Conservation (phyloP, 1,140 invertebrate species). For the Drosophila subobscura region DNA sequence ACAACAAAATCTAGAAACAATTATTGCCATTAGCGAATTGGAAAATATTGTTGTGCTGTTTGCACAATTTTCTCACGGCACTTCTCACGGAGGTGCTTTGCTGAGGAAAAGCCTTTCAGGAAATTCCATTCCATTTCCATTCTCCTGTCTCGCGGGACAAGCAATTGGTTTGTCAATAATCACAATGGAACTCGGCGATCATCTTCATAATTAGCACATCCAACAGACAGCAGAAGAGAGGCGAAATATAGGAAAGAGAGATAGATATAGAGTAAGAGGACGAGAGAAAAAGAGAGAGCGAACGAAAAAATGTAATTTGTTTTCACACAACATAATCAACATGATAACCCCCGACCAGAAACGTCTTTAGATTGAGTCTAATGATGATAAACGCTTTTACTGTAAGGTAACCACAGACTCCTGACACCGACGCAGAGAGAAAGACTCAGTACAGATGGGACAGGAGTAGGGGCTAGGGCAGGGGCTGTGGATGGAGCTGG, state of each 20-base stretch:
- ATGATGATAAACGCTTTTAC: slow-evolving; percentile 83
- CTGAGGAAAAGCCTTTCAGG: slow-evolving; percentile 65
- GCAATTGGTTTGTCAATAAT: slow-evolving; percentile 77
- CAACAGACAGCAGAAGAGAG: slow-evolving; percentile 33
- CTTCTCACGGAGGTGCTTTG: not conserved
- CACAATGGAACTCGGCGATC: slow-evolving; percentile 72
- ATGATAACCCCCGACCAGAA: slow-evolving; percentile 82
- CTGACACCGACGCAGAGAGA: slow-evolving; percentile 71
- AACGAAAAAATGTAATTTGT: slow-evolving; percentile 82
- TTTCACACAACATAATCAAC: slow-evolving; percentile 84
- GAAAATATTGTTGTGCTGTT: slow-evolving; percentile 47
- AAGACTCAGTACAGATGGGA: slow-evolving; percentile 13
- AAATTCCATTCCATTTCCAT: slow-evolving; percentile 12
- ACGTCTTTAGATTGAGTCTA: slow-evolving; percentile 84
- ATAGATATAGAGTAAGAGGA: slow-evolving; percentile 52
- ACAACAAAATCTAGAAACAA: slow-evolving; percentile 48
- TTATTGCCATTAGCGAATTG: slow-evolving; percentile 73
- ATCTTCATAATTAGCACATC: slow-evolving; percentile 75
- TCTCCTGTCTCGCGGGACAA: slow-evolving; percentile 1
- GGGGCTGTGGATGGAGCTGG: not conserved
- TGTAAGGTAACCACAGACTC: slow-evolving; percentile 82
- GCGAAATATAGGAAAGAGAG: slow-evolving; percentile 34
- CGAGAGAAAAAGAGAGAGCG: slow-evolving; percentile 38
- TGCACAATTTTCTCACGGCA: slow-evolving; percentile 67
- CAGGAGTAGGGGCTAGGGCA: not conserved